Percentiles rank a stretch among this genome's conserved stretches.
Evolutionary conservation across 2,113 vertebrate genomes (phyloP).

Genomic region (Larimichthys crocea): DNA sequence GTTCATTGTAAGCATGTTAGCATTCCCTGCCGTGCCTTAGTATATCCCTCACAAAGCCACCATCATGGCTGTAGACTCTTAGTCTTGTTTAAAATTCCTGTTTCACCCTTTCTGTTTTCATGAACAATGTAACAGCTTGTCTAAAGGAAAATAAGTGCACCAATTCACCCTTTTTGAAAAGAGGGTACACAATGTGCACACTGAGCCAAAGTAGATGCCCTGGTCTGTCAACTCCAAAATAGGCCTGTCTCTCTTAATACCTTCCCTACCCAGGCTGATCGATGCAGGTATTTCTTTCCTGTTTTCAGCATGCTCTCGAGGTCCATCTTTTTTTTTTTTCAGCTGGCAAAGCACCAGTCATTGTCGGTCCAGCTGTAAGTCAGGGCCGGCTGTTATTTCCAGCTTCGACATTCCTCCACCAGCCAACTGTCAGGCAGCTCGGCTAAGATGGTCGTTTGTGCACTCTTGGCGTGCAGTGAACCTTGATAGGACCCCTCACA

Average conservation of each 20-base stretch:
- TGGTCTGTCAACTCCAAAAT: conserved; percentile 71
- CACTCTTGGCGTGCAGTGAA: conserved; percentile 58
- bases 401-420: conserved; percentile 60
- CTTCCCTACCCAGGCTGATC: conserved; percentile 57
- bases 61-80: neutral
- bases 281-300: conserved; percentile 72
- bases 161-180: conserved; percentile 16
- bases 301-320: conserved; percentile 60
- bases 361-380: conserved; percentile 61
- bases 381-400: conserved; percentile 61
- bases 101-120: conserved; percentile 1
- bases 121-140: conserved; percentile 19
- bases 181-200: conserved; percentile 39
- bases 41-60: neutral
- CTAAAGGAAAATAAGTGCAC: conserved; percentile 21
- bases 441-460: conserved; percentile 64
- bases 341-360: conserved; percentile 49
- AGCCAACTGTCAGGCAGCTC: conserved; percentile 56
- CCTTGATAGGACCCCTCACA: conserved; percentile 70
- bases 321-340: conserved; percentile 33
- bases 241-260: conserved; percentile 69
- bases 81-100: conserved; percentile 10
- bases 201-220: conserved; percentile 55
- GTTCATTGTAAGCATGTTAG: neutral
- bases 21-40: neutral